A percentile compares a stretch with the other conserved stretches of the same genome.
These are phyloP conservation scores for Mystacornis crossleyi DNA, from an alignment of 2,113 vertebrate species.

Conservation along the genomic window DNA sequence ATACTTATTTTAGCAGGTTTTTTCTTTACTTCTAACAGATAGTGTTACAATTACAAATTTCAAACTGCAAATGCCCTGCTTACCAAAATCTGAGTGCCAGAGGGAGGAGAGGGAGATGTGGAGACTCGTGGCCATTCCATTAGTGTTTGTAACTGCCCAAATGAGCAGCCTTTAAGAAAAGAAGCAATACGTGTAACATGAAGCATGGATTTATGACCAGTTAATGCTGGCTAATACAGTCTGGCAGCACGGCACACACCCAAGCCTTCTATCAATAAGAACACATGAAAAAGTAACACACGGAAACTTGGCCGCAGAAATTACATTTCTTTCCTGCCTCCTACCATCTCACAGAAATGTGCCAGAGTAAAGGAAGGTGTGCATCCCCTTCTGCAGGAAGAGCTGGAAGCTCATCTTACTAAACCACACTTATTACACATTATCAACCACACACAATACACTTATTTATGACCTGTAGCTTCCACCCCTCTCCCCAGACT, in stretches of 20 bases:
- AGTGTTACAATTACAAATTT: neutral
- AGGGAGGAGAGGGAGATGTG: neutral
- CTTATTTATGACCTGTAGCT: neutral
- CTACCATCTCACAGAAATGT: neutral
- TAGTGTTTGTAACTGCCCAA: neutral
- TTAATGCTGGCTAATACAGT: neutral
- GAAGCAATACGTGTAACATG: neutral
- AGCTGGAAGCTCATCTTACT: neutral
- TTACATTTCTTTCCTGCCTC: neutral
- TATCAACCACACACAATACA: neutral
- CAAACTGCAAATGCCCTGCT: neutral
- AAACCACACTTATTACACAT: neutral
- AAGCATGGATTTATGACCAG: neutral
- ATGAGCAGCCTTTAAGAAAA: neutral
- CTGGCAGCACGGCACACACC: neutral
- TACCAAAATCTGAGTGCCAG: neutral
- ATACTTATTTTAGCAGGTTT: neutral
- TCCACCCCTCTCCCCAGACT: neutral
- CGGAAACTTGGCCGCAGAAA: neutral
- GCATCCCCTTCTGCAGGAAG: neutral
- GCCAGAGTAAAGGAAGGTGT: neutral
- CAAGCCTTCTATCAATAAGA: neutral
- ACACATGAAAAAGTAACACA: neutral
- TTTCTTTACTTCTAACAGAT: neutral
- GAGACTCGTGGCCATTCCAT: neutral